Evolutionary conservation across 2,113 vertebrate species (phyloP).

Genomic region (Chelonoidis abingdonii): DNA sequence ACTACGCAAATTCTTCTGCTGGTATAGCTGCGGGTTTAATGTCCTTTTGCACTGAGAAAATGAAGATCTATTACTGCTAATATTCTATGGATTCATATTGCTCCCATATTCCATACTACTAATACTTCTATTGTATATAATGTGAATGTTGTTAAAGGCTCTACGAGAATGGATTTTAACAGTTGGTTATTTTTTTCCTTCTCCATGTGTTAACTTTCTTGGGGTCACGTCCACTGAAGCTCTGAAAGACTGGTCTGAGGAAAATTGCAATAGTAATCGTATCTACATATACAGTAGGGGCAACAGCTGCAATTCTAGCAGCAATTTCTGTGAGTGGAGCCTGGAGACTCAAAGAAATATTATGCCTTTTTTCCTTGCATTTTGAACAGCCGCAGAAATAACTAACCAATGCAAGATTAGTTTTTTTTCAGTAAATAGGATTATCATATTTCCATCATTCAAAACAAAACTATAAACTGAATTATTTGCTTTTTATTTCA

Average conservation of each 20-base stretch:
- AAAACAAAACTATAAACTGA: neutral
- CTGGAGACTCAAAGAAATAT: neutral
- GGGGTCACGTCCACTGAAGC: neutral
- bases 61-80: neutral
- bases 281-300: neutral
- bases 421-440: neutral
- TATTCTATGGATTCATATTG: neutral
- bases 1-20: neutral
- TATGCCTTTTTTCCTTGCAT: accelerated
- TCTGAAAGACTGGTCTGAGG: neutral
- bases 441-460: neutral
- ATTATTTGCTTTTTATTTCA: neutral
- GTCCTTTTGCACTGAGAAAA: neutral
- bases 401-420: neutral
- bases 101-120: neutral
- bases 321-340: neutral
- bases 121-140: neutral
- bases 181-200: neutral
- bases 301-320: neutral
- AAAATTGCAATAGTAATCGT: neutral
- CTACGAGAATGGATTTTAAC: neutral
- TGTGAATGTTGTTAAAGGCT: neutral
- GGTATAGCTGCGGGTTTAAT: neutral
- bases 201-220: neutral
- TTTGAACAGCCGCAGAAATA: neutral